Conservation (phyloP, 64 coral and sea anemone genomes). For the Astreopora myriophthalma region DNA sequence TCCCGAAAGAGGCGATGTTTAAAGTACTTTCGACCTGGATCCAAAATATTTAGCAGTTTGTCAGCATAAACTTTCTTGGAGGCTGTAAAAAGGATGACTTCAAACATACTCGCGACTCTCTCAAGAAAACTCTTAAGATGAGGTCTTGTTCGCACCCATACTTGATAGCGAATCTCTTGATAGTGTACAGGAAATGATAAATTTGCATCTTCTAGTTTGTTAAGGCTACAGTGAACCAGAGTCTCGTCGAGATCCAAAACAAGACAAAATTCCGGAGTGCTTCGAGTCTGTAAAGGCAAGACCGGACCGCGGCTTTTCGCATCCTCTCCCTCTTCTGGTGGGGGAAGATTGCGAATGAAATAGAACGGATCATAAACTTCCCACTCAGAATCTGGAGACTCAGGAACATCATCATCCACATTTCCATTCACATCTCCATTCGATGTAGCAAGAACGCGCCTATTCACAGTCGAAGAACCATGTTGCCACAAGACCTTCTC, state of each 20-base stretch:
- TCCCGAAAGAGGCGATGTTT: slow-evolving; percentile 95
- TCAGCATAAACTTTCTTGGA: slow-evolving; percentile 98
- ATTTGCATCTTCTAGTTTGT: slow-evolving; percentile 97
- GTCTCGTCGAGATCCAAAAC: slow-evolving; percentile 98
- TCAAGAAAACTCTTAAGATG: slow-evolving; percentile 96
- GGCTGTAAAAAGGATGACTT: slow-evolving; percentile 99
- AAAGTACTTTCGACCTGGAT: slow-evolving; percentile 89
- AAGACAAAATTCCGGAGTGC: slow-evolving; percentile 94
- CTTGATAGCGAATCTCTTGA: slow-evolving; percentile 99
- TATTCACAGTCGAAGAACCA: slow-evolving; percentile 65
- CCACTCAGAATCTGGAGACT: slow-evolving; percentile 65
- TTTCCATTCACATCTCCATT: slow-evolving; percentile 96
- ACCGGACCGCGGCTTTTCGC: slow-evolving; percentile 88
- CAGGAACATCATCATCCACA: slow-evolving; percentile 80
- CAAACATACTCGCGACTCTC: slow-evolving; percentile 79
- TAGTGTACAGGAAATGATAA: slow-evolving; percentile 96
- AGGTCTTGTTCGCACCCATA: slow-evolving; percentile 95
- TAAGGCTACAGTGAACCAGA: slow-evolving; percentile 98
- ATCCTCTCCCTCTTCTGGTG: slow-evolving; percentile 86
- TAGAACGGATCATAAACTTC: slow-evolving; percentile 94
- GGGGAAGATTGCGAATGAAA: slow-evolving; percentile 95
- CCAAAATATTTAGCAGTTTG: slow-evolving; percentile 97
- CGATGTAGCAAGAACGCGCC: neutral
- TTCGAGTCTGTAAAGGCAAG: slow-evolving; percentile 88
- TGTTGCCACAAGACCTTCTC: slow-evolving; percentile 21